These are phyloP conservation scores for Panulirus ornatus DNA, from an alignment of 1,140 invertebrate genomes.

Conservation along the genomic window DNA sequence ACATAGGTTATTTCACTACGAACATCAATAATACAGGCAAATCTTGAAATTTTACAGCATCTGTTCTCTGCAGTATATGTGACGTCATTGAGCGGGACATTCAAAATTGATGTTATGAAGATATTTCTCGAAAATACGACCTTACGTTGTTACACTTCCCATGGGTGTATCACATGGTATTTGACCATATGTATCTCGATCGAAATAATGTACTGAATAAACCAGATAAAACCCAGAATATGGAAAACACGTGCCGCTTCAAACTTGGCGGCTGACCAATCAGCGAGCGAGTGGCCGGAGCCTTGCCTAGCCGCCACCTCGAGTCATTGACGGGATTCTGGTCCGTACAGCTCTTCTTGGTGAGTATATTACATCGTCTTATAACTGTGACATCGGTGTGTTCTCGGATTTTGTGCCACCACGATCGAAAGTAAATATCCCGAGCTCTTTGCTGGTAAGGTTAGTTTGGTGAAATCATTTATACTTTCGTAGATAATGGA, in stretches of 20 bases:
- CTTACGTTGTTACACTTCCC: too few species aligned
- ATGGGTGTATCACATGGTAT: too few species aligned
- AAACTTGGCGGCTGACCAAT: not conserved
- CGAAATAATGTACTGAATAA: too few species aligned
- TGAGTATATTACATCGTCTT: slow-evolving; percentile 43
- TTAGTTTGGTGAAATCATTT: too few species aligned
- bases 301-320: slow-evolving; percentile 34
- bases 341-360: slow-evolving; percentile 44
- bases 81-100: slow-evolving; percentile 32
- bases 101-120: not conserved
- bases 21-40: not conserved
- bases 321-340: slow-evolving; percentile 63
- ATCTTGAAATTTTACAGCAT: not conserved
- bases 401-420: not conserved
- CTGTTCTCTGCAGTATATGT: not conserved
- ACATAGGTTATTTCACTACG: too few species aligned
- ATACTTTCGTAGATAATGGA: slow-evolving; percentile 33
- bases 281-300: not conserved
- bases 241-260: not conserved
- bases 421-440: not conserved
- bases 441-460: not conserved
- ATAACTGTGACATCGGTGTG: slow-evolving; percentile 24
- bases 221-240: too few species aligned
- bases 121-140: not conserved
- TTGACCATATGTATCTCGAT: too few species aligned